Evolutionary conservation across 2,797 vertebrate genomes (phyloP), one percentile per base, ranked within the genome.

Genomic region (Hippopotamyrus pictus): DNA sequence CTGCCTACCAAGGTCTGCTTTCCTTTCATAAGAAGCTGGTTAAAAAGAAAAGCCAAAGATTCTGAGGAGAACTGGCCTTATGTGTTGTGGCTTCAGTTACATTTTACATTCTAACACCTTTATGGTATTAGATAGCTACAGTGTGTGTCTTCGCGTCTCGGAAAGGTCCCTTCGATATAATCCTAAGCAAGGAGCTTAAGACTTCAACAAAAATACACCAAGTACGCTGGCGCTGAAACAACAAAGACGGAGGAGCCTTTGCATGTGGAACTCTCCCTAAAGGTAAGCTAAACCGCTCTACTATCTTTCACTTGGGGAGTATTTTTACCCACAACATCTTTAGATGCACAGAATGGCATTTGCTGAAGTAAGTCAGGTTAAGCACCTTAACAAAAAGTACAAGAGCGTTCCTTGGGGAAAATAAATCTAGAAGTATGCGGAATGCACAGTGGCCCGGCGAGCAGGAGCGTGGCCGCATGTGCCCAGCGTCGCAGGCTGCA

Each of bases 351-450:
- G 83, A 46, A n/a, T 53, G 44, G 12, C 83, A 53, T 85, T 53
- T 51, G 48, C 46, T 85, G 48, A 85, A 85, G 83, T 46, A 17
- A 85, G 22, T 85, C 83, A 85, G n/a, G 50, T 53, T 85, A 79
- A 79, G 73, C 73, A 79, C 73, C 73, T 69, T 69, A 29, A 14
- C 25, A 14, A 33, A 69, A 14, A 69, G 33, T 79, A 53, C 48
- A 33, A 85, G 4, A 85, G 9, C 1, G 5, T 22, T 14, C 73
- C 25, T 29, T 33, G 48, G 44, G 48, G 48, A 85, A 85, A 85
- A 25, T 6, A n/a, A 29, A 85, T 25, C 48, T 6, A n/a, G 73
- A 79, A 44, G 5, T 44, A 8, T 79, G 19, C 37, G 1, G 17
- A 79, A 79, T 44, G 17, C 33, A 79, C 5, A 79, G 37, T n/a